A percentile compares a stretch with the other conserved stretches of the same genome.
phyloP scores from a whole-genome alignment of 2,888 invertebrate species.

The Drosophila picticornis region DNA sequence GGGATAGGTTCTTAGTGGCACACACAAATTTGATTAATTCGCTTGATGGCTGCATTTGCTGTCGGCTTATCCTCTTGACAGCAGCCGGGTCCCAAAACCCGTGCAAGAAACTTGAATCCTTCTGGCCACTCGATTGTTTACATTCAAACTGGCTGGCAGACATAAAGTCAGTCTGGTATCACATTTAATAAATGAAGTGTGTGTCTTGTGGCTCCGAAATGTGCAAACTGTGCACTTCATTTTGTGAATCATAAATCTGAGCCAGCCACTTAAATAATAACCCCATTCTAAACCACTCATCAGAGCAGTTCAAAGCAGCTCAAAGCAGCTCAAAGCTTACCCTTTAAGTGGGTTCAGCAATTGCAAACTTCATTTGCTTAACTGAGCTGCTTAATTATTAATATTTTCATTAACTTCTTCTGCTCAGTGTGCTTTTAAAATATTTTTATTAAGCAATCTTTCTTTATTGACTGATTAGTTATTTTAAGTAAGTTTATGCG shows the following conservation, averaged over 20 bases:
- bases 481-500: not conserved
- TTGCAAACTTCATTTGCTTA: not conserved
- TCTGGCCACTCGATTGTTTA: conserved; percentile 36
- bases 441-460: not conserved
- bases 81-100: conserved; percentile 24
- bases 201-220: conserved; percentile 51
- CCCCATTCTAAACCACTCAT: not conserved
- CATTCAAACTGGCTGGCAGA: conserved; percentile 28
- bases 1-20: conserved; percentile 30
- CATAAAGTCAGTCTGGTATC: conserved; percentile 33
- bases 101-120: conserved; percentile 7
- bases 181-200: conserved; percentile 67
- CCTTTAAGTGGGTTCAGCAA: not conserved
- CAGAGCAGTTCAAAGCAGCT: not conserved
- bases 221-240: conserved; percentile 46
- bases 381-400: conserved; percentile 7
- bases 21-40: conserved; percentile 67
- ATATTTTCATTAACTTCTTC: not conserved
- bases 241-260: conserved; percentile 39
- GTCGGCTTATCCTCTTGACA: conserved; percentile 64
- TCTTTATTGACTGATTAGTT: not conserved
- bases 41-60: conserved; percentile 66
- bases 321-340: not conserved
- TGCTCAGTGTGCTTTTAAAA: not conserved
- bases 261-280: conserved; percentile 30